phyloP scores from a whole-genome alignment of 2,888 invertebrate species.

The Amiota minor region DNA sequence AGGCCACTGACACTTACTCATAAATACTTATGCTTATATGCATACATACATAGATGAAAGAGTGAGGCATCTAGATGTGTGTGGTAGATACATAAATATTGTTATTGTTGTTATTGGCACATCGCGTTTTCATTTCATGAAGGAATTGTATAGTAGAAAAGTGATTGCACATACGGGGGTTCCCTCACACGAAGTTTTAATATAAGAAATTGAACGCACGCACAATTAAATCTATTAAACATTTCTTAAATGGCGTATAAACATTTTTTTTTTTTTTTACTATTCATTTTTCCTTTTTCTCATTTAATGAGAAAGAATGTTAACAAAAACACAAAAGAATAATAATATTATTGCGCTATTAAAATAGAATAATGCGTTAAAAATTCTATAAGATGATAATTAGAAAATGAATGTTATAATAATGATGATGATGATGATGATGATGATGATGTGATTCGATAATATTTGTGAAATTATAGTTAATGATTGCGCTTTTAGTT shows the following conservation, averaged over 20 bases:
- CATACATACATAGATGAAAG: not conserved
- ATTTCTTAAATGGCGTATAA: conserved; percentile 26
- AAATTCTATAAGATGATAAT: too few species aligned
- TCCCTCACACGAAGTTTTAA: not conserved
- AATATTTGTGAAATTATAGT: too few species aligned
- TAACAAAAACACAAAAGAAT: too few species aligned
- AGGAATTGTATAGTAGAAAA: too few species aligned
- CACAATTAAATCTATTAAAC: conserved; percentile 29
- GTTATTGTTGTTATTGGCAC: not conserved
- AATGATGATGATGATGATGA: too few species aligned
- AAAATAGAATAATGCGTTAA: too few species aligned
- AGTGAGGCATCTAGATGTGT: not conserved
- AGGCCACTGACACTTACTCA: conserved; percentile 23
- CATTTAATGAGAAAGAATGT: not conserved
- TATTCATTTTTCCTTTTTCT: not conserved
- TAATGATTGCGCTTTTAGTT: too few species aligned
- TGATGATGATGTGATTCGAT: too few species aligned
- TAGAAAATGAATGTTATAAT: too few species aligned
- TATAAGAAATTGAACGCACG: conserved; percentile 7
- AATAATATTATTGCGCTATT: too few species aligned
- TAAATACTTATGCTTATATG: not conserved
- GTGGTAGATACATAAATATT: conserved; percentile 1
- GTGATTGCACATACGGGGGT: too few species aligned
- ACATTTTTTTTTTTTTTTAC: not conserved
- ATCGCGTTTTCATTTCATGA: not conserved